Conservation (phyloP, 2,797 vertebrate genomes). For the Coilia nasus region DNA sequence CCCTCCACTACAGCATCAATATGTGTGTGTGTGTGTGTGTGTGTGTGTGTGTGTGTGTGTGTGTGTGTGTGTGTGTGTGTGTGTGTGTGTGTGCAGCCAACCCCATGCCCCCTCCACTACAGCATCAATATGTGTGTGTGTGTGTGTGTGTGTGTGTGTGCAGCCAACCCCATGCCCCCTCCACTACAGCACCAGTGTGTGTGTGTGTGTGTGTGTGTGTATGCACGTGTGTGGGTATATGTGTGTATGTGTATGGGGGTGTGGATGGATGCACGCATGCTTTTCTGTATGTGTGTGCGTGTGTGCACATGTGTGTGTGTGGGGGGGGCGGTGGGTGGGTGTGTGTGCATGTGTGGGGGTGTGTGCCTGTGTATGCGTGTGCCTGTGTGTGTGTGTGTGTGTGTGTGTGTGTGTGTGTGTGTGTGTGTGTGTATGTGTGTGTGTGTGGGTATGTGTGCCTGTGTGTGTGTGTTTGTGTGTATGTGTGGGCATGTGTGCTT, state of each 20-base stretch:
- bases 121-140: too few relatives aligned
- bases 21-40: too few relatives aligned
- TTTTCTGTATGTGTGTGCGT: slow-evolving; percentile 47
- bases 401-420: slow-evolving; percentile 57
- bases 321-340: slow-evolving; percentile 36
- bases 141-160: slow-evolving; percentile 8
- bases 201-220: slow-evolving; percentile 42
- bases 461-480: too few relatives aligned
- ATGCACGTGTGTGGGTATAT: background rate
- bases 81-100: slow-evolving; percentile 16
- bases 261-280: background rate
- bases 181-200: too few relatives aligned
- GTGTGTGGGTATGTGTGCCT: slow-evolving; percentile 23
- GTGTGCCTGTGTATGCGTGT: background rate
- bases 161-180: too few relatives aligned
- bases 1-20: too few relatives aligned
- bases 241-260: slow-evolving; percentile 1
- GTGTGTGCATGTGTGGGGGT: slow-evolving; percentile 42
- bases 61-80: background rate
- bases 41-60: too few relatives aligned
- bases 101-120: too few relatives aligned
- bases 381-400: slow-evolving; percentile 47
- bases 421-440: slow-evolving; percentile 45
- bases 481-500: too few relatives aligned
- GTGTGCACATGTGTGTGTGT: slow-evolving; percentile 39